phyloP scores from a whole-genome alignment of 1,140 invertebrate genomes.

The Zaprionus africanus region DNA sequence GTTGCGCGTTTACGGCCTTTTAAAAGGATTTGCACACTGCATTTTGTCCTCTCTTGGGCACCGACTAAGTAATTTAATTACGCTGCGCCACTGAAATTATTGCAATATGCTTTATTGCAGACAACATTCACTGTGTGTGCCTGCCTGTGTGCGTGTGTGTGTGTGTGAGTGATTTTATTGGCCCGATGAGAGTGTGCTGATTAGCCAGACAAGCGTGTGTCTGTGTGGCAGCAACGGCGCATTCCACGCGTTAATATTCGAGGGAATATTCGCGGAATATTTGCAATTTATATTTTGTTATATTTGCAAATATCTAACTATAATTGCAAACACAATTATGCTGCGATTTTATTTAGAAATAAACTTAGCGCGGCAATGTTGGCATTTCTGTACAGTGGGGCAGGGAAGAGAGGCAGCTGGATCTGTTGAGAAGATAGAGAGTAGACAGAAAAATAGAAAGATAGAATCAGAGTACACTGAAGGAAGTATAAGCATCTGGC shows the following conservation, averaged over 20 bases:
- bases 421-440: too few species aligned
- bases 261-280: not conserved
- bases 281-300: not conserved
- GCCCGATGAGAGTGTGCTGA: conserved; percentile 13
- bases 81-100: conserved; percentile 68
- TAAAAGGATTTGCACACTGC: conserved; percentile 69
- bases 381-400: not conserved
- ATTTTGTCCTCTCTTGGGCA: conserved; percentile 35
- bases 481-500: too few species aligned
- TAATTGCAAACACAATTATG: conserved; percentile 5
- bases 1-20: conserved; percentile 26
- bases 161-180: conserved; percentile 40
- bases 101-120: conserved; percentile 68
- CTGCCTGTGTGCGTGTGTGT: not conserved
- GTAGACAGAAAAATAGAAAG: too few species aligned
- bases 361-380: not conserved
- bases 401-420: too few species aligned
- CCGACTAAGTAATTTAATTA: conserved; percentile 78
- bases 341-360: conserved; percentile 2
- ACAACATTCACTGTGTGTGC: not conserved
- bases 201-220: conserved; percentile 1
- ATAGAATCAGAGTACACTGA: too few species aligned
- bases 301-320: conserved; percentile 6
- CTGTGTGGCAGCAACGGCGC: too few species aligned
- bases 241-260: not conserved